Conservation (phyloP, 2,113 vertebrate species). For the Laticauda colubrina region DNA sequence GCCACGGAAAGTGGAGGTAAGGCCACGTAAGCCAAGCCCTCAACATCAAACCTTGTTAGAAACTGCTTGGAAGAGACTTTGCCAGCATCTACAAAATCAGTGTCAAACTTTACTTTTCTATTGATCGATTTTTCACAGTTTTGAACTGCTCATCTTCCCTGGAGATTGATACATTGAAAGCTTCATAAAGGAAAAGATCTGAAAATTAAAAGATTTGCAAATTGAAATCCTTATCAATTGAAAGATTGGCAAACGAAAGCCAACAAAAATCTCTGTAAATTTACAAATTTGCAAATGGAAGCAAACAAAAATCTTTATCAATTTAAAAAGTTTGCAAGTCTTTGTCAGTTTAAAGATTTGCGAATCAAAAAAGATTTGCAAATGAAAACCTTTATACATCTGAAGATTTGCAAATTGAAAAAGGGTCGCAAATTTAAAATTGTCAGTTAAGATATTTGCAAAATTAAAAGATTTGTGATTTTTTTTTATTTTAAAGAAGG, state of each 20-base stretch:
- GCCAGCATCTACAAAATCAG: background rate
- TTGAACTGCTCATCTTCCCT: background rate
- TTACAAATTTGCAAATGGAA: background rate
- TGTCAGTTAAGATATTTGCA: too few relatives aligned
- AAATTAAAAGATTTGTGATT: too few relatives aligned
- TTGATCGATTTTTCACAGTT: background rate
- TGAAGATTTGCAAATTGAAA: too few relatives aligned
- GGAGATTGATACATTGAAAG: background rate
- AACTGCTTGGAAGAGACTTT: background rate
- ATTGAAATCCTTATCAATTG: background rate
- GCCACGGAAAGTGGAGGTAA: conserved; percentile 65
- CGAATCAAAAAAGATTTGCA: too few relatives aligned
- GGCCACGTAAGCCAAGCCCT: background rate
- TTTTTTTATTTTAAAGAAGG: background rate
- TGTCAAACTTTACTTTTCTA: background rate
- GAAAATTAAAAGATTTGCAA: background rate
- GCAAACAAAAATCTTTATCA: too few relatives aligned
- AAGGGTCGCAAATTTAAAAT: too few relatives aligned
- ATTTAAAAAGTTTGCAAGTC: background rate
- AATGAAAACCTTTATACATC: too few relatives aligned
- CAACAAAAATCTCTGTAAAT: too few relatives aligned
- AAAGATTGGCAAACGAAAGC: background rate
- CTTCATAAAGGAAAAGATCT: background rate
- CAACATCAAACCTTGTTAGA: background rate
- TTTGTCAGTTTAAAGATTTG: background rate